Base-by-base conservation (phyloP, 2,888 invertebrate genomes). In the Acrobasis suavella region DNA sequence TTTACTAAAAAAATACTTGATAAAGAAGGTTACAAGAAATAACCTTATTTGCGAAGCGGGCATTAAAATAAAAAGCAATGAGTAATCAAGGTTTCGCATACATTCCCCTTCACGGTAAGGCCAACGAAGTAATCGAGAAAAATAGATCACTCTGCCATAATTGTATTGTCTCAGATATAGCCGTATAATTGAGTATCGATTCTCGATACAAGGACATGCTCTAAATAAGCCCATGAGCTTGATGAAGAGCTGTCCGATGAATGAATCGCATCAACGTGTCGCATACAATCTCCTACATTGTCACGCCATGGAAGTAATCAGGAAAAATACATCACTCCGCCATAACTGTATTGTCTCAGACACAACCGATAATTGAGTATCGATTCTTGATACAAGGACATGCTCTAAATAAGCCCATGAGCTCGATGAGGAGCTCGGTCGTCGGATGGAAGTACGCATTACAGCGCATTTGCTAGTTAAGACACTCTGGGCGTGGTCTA, bases 121-220 rank as follows among this genome's bases (percentile, higher is more conserved):
- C 42, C 14, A 42, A 2, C 55, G 62, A 50, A 50, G 16, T 38
- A 54, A 62, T 63, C 54, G 52, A 15, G 49, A 50, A 58, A 65
- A 63, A 62, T 59, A 60, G 60, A 62, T 59, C 59, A 62, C n/a
- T 49, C 38, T 12, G 17, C 58, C 52, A 54, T 65, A 62, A 65
- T 63, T 59, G 63, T 59, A 46, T 63, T 65, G 65, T 62, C 65
- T 54, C 50, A 37, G 62, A 62, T 62, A 62, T 49, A 54, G 55
- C 62, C 14, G 54, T 62, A 62, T 62, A 62, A 62, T 62, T 55
- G 62, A 62, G 54, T 62, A 62, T 62, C 62, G 62, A 62, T 62
- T 17, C 49, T 50, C 50, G 50, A 51, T 67, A 64, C 67, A 67
- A 67, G 62, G 67, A 55, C 65, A 64, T n/a, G n/a, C n/a, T n/a